Base-by-base conservation (phyloP, 2,888 invertebrate genomes). In the Drosophila putrida region DNA sequence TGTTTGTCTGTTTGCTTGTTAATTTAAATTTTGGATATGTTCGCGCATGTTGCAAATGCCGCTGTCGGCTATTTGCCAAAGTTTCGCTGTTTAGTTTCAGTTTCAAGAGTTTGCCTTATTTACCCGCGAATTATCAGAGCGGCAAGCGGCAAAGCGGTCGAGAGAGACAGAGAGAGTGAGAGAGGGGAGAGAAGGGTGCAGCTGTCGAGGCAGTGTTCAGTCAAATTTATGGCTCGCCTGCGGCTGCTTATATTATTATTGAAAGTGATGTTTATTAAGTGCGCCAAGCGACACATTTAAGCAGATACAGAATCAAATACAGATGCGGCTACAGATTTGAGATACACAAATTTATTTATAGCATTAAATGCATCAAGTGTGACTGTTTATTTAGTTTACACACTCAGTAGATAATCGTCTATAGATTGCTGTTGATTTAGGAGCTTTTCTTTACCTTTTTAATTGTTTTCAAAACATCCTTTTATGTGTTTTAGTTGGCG, bases 61-160 rank as follows among this genome's bases (percentile, higher is more conserved):
- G 85, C 85, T 71, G 63, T 36, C 58, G 78, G 87, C 84, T 71
- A 58, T 79, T 82, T 72, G 49, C 57, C 53, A 83, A 74, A 86
- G 72, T 82, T 78, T 78, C 25, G 46, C 59, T 65, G 62, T 78
- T 77, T 59, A 61, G 43, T 50, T 71, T 76, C 54, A 59, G 64
- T 87, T 86, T 68, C 47, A 69, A 76, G 70, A 51, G 70, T 57
- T 70, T 51, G 27, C 36, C 66, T 60, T 65, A 63, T 80, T 69
- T 69, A 63, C 59, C 68, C 46, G 71, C 78, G 71, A 62, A 71
- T 71, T 71, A 66, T 66, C 43, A 43, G 41, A 63, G 49, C 47
- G 58, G 33, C 65, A 58, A 13, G 31, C 6, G 47, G 31, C 6
- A 10, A 10, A 20, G 20, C n/a, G n/a, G 11, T 4, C 4, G n/a